phyloP scores from a whole-genome alignment of 2,888 invertebrate genomes.

The Craniophora ligustri region DNA sequence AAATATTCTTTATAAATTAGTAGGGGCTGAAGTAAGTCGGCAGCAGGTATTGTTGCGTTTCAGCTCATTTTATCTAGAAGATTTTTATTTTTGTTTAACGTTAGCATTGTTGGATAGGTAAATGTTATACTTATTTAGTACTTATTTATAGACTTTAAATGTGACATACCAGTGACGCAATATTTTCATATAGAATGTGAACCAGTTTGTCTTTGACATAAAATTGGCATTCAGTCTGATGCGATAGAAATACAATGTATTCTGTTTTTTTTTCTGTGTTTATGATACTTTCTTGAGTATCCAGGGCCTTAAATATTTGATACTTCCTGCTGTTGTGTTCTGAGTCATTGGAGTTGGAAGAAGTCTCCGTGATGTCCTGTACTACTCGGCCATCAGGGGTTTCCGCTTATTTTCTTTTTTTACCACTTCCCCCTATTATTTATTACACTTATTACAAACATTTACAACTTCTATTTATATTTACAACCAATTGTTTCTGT shows the following conservation, averaged over 20 bases:
- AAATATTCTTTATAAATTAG: background rate
- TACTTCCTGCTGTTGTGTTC: slow-evolving; percentile 1
- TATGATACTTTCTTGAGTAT: background rate
- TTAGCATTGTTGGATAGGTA: background rate
- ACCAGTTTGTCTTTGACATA: background rate
- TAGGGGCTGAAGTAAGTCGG: background rate
- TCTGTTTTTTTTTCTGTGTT: background rate
- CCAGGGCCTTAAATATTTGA: background rate
- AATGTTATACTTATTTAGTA: background rate
- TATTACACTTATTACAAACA: too few species aligned
- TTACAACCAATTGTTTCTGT: background rate
- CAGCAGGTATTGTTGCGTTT: too few species aligned
- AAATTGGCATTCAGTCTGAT: background rate
- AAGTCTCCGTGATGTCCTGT: background rate
- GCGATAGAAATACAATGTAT: background rate
- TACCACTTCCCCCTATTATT: background rate
- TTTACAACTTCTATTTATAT: background rate
- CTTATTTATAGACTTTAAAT: background rate
- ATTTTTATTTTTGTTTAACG: background rate
- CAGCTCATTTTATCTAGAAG: background rate
- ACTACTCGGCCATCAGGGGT: background rate
- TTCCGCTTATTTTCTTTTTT: background rate
- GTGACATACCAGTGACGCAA: background rate
- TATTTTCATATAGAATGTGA: background rate
- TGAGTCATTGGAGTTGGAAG: background rate